Evolutionary conservation across 2,797 vertebrate species (phyloP).

Genomic region (Ataeniobius toweri): DNA sequence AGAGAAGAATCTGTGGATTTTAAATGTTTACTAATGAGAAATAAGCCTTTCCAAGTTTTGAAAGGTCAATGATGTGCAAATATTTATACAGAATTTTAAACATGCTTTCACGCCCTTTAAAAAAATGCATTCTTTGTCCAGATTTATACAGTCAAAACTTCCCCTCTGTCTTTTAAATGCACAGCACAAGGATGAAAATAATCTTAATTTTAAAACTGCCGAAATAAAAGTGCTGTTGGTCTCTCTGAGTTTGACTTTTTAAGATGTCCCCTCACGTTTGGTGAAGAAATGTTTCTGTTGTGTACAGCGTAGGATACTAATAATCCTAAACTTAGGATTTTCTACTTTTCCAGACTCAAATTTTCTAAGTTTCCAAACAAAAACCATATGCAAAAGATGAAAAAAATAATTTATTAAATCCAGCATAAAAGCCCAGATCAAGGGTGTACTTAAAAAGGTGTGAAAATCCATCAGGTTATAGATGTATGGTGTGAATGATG

Average conservation of each 20-base stretch:
- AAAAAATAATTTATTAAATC: neutral
- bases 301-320: neutral
- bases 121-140: neutral
- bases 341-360: neutral
- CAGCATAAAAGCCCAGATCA: neutral
- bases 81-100: neutral
- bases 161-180: neutral
- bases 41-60: neutral
- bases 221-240: neutral
- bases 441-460: neutral
- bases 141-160: neutral
- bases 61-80: neutral
- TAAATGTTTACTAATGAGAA: neutral
- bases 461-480: neutral
- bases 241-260: neutral
- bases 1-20: neutral
- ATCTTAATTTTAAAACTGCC: neutral
- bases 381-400: neutral
- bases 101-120: neutral
- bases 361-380: too few relatives aligned
- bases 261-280: neutral
- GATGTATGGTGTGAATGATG: neutral
- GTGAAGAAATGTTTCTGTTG: neutral
- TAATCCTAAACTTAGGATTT: neutral
- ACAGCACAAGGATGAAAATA: neutral